A percentile compares a stretch with the other conserved stretches of the same genome.
Conservation (phyloP, 2,797 vertebrate genomes). For the Dermochelys coriacea region DNA sequence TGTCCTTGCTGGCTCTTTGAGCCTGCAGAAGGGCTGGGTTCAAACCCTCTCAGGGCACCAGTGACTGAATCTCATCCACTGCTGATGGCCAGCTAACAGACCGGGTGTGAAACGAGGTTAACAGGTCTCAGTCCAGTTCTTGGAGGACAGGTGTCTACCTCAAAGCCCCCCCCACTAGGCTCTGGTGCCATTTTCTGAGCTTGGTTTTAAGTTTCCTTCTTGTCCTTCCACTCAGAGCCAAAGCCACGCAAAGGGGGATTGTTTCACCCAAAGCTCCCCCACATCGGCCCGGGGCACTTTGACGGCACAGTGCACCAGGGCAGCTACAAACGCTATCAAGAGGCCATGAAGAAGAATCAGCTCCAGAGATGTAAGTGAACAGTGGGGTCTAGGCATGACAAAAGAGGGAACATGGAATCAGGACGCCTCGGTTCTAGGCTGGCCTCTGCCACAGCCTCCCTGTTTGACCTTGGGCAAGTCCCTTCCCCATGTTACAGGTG, state of each 20-base stretch:
- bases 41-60: not conserved
- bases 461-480: not conserved
- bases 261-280: slow-evolving; percentile 53
- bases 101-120: no score
- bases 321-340: slow-evolving; percentile 77
- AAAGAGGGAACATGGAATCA: not conserved
- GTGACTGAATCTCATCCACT: not conserved
- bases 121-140: not conserved
- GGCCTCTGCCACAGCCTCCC: not conserved
- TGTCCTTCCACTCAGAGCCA: slow-evolving; percentile 49
- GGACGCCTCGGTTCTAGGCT: not conserved
- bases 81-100: no score
- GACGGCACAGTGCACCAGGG: slow-evolving; percentile 74
- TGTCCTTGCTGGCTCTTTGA: not conserved
- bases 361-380: slow-evolving; percentile 72
- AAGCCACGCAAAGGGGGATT: not conserved
- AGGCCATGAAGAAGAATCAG: slow-evolving; percentile 61
- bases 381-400: not conserved
- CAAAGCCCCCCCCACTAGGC: not conserved
- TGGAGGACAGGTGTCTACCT: not conserved
- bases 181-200: not conserved
- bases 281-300: slow-evolving; percentile 21
- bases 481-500: not conserved
- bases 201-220: not conserved
- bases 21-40: not conserved